A percentile compares a stretch with the other conserved stretches of the same genome.
phyloP scores from a whole-genome alignment of 2,113 vertebrate genomes.

The Chaetorhynchus papuensis region DNA sequence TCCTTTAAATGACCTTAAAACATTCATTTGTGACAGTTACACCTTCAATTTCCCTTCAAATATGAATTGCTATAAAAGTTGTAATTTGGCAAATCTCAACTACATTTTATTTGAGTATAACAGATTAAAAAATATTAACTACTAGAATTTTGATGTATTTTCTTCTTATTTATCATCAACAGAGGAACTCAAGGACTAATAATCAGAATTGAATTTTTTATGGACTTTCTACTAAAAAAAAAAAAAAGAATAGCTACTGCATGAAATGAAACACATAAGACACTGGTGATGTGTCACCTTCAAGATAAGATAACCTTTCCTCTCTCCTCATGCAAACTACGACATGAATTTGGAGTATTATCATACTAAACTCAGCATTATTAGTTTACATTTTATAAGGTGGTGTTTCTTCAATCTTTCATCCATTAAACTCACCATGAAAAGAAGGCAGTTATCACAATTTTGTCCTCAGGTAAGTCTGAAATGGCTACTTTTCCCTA shows the following conservation, averaged over 20 bases:
- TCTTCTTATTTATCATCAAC: not conserved
- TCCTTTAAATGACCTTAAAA: not conserved
- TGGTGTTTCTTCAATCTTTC: not conserved
- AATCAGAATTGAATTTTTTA: not conserved
- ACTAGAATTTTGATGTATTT: not conserved
- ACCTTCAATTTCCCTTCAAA: not conserved
- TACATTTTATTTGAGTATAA: not conserved
- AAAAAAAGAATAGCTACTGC: not conserved
- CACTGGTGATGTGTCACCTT: not conserved
- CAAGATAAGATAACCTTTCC: not conserved
- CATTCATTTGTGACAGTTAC: not conserved
- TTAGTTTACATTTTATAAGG: not conserved
- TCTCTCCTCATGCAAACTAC: not conserved
- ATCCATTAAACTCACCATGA: not conserved
- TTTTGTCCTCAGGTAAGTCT: not conserved
- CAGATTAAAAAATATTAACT: not conserved
- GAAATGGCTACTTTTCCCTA: not conserved
- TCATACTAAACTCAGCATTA: not conserved
- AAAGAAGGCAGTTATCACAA: not conserved
- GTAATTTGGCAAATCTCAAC: not conserved
- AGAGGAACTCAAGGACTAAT: not conserved
- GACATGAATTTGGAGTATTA: not conserved
- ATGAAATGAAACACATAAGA: not conserved
- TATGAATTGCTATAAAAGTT: not conserved
- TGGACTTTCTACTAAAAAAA: not conserved